These are phyloP conservation scores for Pedetes capensis DNA, from an alignment of 2,113 vertebrate genomes.

Conservation along the genomic window DNA sequence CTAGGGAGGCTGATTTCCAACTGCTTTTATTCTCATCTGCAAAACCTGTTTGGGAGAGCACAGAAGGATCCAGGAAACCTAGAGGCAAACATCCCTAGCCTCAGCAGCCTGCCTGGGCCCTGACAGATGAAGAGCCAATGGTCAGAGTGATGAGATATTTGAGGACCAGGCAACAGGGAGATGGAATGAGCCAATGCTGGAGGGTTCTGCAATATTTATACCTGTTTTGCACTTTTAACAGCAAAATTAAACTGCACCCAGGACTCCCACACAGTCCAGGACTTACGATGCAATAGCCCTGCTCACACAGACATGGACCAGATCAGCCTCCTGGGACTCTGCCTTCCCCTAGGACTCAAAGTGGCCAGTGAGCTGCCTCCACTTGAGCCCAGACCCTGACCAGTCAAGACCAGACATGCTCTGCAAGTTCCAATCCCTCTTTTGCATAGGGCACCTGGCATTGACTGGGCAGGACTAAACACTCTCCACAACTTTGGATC, in stretches of 20 bases:
- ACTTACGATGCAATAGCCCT: not conserved
- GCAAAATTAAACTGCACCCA: not conserved
- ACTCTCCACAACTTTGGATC: not conserved
- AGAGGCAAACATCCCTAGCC: not conserved
- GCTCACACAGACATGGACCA: no score
- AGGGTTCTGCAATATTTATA: not conserved
- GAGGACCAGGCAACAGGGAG: not conserved
- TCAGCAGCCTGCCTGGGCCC: accelerated
- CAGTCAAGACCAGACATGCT: not conserved
- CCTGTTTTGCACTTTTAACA: not conserved
- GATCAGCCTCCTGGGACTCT: not conserved
- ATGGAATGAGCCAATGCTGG: not conserved
- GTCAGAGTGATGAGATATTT: not conserved
- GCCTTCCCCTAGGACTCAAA: not conserved
- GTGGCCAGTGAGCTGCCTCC: not conserved
- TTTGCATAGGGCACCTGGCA: no score
- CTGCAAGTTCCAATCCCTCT: no score
- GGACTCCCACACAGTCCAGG: not conserved
- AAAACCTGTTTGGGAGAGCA: not conserved
- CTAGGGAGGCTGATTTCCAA: not conserved
- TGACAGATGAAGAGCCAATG: not conserved
- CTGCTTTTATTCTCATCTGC: not conserved
- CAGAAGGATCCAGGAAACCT: not conserved
- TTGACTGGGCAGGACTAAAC: no score
- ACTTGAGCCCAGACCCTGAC: not conserved